These are phyloP conservation scores for Oxygymnocypris stewartii DNA, from an alignment of 2,113 vertebrate species.

Conservation along the genomic window DNA sequence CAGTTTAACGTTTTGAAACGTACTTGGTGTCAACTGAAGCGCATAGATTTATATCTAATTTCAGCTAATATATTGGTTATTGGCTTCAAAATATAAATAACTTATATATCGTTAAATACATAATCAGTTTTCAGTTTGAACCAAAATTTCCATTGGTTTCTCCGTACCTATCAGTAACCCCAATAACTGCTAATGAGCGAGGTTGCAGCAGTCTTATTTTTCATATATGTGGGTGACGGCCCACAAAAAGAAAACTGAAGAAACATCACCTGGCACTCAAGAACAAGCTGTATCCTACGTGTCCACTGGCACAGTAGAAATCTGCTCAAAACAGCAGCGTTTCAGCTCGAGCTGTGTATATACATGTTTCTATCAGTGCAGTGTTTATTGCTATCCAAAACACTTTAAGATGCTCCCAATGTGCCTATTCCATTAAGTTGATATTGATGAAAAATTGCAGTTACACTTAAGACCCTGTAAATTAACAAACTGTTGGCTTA, in stretches of 20 bases:
- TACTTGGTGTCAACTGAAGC: neutral
- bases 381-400: conserved; percentile 35
- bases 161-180: neutral
- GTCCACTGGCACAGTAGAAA: neutral
- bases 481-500: conserved; percentile 80
- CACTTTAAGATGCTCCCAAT: conserved; percentile 34
- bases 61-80: neutral
- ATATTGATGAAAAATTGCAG: conserved; percentile 79
- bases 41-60: neutral
- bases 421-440: conserved; percentile 43
- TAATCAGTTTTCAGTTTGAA: neutral
- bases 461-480: conserved; percentile 78
- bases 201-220: neutral
- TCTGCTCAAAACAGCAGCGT: neutral
- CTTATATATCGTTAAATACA: neutral
- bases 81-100: neutral
- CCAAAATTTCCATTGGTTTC: too few relatives aligned
- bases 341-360: neutral
- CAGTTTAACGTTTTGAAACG: neutral
- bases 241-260: neutral
- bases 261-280: neutral
- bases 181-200: neutral
- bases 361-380: neutral
- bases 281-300: neutral
- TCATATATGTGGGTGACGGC: neutral